A percentile compares a stretch with the other conserved stretches of the same genome.
phyloP scores from a whole-genome alignment of 2,888 invertebrate species.

The Caenorhabditis sp. region DNA sequence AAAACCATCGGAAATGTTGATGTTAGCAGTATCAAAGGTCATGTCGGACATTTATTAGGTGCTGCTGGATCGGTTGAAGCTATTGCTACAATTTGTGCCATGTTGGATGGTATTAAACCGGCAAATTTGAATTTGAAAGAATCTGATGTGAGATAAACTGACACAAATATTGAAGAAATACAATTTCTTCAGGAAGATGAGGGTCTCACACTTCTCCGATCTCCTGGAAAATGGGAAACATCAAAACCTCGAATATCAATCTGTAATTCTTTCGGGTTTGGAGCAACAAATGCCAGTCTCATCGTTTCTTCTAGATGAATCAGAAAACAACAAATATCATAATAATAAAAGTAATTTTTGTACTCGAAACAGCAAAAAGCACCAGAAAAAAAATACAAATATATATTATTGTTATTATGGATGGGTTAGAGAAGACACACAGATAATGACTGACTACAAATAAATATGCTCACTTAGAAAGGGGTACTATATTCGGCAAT shows the following conservation, averaged over 20 bases:
- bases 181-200: constrained; percentile 2
- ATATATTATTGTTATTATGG: not conserved
- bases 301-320: constrained; percentile 9
- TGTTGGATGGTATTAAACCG: constrained; percentile 81
- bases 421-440: constrained; percentile 20
- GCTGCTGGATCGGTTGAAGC: constrained; percentile 96
- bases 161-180: too few species aligned
- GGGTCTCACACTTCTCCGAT: constrained; percentile 79
- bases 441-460: constrained; percentile 12
- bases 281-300: constrained; percentile 87
- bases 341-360: not conserved
- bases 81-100: constrained; percentile 83
- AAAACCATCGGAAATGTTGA: constrained; percentile 29
- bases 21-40: constrained; percentile 74
- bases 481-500: constrained; percentile 66
- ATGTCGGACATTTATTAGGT: constrained; percentile 92
- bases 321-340: not conserved
- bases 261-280: constrained; percentile 98
- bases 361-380: not conserved
- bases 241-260: constrained; percentile 76
- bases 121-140: constrained; percentile 87
- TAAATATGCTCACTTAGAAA: constrained; percentile 40
- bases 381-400: not conserved
- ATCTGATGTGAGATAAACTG: constrained; percentile 72
- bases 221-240: constrained; percentile 76